Conservation (phyloP, 1,140 invertebrate species). For the Drosophila mayri region DNA sequence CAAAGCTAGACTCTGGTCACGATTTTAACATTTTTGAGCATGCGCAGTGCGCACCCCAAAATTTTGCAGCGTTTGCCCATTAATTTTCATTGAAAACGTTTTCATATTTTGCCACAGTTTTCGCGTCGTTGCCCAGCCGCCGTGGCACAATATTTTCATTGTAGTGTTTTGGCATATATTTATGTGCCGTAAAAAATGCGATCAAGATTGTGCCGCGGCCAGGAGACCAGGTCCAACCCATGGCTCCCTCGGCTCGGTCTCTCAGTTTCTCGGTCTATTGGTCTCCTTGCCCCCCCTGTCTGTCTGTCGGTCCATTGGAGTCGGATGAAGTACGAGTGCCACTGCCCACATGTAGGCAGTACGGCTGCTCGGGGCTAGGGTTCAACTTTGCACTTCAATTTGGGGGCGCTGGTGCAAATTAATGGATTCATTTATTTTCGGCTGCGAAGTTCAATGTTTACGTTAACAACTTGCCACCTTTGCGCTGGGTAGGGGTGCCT, state of each 20-base stretch:
- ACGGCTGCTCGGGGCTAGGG: slow-evolving; percentile 8
- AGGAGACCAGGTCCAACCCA: slow-evolving; percentile 64
- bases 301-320: background rate
- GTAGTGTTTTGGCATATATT: slow-evolving; percentile 83
- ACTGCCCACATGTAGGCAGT: slow-evolving; percentile 50
- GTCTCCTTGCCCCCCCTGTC: background rate
- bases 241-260: slow-evolving; percentile 16
- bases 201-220: slow-evolving; percentile 70
- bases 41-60: slow-evolving; percentile 79
- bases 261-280: slow-evolving; percentile 10
- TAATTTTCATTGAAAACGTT: slow-evolving; percentile 84
- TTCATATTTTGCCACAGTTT: slow-evolving; percentile 81
- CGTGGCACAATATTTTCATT: slow-evolving; percentile 81
- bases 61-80: slow-evolving; percentile 81
- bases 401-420: slow-evolving; percentile 80
- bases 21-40: slow-evolving; percentile 84
- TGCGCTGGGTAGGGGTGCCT: slow-evolving; percentile 9
- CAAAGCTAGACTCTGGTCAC: slow-evolving; percentile 68
- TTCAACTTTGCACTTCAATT: slow-evolving; percentile 83
- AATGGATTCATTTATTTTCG: slow-evolving; percentile 76
- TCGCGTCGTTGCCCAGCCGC: slow-evolving; percentile 33
- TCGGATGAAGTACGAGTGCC: slow-evolving; percentile 22
- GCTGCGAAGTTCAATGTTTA: slow-evolving; percentile 77
- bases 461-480: slow-evolving; percentile 79
- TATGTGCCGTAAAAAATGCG: slow-evolving; percentile 84